Evolutionary conservation across 2,888 invertebrate genomes (phyloP).

Genomic region (Dolichopus griseipennis): DNA sequence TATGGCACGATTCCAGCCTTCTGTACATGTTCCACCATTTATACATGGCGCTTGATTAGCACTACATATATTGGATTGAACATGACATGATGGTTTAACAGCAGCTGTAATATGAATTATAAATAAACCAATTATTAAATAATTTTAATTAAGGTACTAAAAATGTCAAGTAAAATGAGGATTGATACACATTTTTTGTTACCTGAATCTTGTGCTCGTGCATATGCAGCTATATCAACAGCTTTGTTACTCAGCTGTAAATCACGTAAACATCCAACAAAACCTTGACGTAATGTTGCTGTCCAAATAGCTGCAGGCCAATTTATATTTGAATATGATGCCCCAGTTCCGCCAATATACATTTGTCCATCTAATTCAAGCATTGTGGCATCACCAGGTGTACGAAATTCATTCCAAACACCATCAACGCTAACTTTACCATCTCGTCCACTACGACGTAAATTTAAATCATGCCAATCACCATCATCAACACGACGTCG

Average conservation of each 20-base stretch:
- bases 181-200: constrained; percentile 25
- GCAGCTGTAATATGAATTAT: constrained; percentile 53
- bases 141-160: neutral
- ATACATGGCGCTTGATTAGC: constrained; percentile 79
- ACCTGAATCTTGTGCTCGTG: constrained; percentile 84
- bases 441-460: constrained; percentile 72
- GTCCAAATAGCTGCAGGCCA: constrained; percentile 87
- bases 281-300: constrained; percentile 78
- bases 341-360: constrained; percentile 80
- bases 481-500: constrained; percentile 79
- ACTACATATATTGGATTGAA: constrained; percentile 68
- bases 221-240: constrained; percentile 80
- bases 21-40: constrained; percentile 77
- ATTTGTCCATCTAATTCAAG: constrained; percentile 81
- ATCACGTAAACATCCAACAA: constrained; percentile 88
- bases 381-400: constrained; percentile 81
- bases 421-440: constrained; percentile 86
- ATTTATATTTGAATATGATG: constrained; percentile 64
- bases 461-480: constrained; percentile 81
- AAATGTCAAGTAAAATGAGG: neutral
- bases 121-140: neutral
- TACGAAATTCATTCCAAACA: constrained; percentile 78
- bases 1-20: constrained; percentile 91
- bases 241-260: constrained; percentile 79
- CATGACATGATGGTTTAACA: constrained; percentile 80